phyloP scores from a whole-genome alignment of 2,888 invertebrate genomes.

The Leptura quadrifasciata region DNA sequence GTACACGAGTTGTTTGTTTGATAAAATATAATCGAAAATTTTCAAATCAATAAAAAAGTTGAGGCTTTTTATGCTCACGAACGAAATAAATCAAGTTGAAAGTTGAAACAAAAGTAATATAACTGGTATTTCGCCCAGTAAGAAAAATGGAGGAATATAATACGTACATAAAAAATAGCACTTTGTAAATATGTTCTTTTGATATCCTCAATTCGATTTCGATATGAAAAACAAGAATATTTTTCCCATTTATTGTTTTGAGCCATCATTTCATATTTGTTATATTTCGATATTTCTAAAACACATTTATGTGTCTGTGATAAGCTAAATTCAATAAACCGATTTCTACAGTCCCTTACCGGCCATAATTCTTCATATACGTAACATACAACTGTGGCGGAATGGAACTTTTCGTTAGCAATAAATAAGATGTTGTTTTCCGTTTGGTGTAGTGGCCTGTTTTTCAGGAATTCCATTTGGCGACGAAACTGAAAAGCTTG shows the following conservation, averaged over 20 bases:
- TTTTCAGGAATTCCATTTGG: conserved; percentile 45
- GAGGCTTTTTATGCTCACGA: neutral
- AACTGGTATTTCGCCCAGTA: neutral
- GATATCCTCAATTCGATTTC: neutral
- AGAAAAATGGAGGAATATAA: neutral
- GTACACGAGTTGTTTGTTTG: no score
- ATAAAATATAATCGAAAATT: neutral
- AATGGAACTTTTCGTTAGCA: conserved; percentile 43
- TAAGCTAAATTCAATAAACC: conserved; percentile 30
- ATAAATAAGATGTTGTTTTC: conserved; percentile 56
- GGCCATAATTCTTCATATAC: conserved; percentile 37
- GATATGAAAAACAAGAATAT: neutral
- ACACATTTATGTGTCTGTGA: neutral
- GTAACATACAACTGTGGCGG: conserved; percentile 40
- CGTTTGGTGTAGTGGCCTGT: conserved; percentile 49
- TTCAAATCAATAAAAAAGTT: neutral
- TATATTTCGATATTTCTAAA: conserved; percentile 3
- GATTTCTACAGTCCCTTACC: conserved; percentile 25
- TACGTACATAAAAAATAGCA: neutral
- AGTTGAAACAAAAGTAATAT: neutral
- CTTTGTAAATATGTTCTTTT: conserved; percentile 4
- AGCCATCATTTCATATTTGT: neutral
- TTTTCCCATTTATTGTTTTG: neutral
- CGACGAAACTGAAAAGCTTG: conserved; percentile 42
- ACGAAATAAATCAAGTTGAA: neutral